Evolutionary conservation across 2,113 vertebrate species (phyloP).

Genomic region (Columbina picui): DNA sequence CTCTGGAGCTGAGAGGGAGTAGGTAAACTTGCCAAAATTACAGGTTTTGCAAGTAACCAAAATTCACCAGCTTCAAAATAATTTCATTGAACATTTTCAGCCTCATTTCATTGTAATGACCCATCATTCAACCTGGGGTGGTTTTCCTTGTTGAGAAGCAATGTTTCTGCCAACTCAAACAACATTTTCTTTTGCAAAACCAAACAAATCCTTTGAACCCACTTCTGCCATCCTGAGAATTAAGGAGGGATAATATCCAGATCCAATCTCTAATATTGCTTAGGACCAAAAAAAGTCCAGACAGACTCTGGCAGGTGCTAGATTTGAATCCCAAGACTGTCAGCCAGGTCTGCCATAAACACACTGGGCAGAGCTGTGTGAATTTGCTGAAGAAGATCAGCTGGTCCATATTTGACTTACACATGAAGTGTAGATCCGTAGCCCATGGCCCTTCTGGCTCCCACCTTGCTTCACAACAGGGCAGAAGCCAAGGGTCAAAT

Average conservation of each 20-base stretch:
- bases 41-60: not conserved
- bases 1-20: not conserved
- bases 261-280: not conserved
- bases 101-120: not conserved
- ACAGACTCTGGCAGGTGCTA: not conserved
- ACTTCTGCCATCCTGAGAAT: not conserved
- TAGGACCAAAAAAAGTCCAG: not conserved
- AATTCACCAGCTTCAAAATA: not conserved
- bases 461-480: not conserved
- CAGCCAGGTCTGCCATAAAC: accelerated
- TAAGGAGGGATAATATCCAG: not conserved
- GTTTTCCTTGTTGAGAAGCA: not conserved
- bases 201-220: not conserved
- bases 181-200: accelerated
- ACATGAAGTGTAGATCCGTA: accelerated
- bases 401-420: not conserved
- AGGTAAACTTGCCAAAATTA: not conserved
- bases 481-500: not conserved
- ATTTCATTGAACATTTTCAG: not conserved
- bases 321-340: not conserved
- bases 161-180: not conserved
- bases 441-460: not conserved
- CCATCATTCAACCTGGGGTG: not conserved
- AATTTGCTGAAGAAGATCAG: not conserved
- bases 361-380: not conserved